Conservation (phyloP, 2,888 invertebrate genomes). For the Ptychoptera contaminata region DNA sequence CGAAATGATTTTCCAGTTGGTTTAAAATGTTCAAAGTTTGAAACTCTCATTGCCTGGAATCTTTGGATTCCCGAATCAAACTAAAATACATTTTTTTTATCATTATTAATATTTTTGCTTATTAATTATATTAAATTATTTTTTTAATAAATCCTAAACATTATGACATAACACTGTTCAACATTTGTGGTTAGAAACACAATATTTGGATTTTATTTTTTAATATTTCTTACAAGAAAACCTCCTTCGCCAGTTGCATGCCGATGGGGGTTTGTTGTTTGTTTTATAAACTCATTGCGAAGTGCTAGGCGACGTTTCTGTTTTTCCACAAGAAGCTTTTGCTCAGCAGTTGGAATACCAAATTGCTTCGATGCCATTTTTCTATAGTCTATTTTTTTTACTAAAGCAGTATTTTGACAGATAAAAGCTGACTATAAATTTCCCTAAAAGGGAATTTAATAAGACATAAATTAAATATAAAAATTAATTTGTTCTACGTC, state of each 20-base stretch:
- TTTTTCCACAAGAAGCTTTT: constrained; percentile 3
- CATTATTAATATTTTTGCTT: neutral
- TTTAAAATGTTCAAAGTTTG: constrained; percentile 47
- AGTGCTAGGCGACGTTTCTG: constrained; percentile 24
- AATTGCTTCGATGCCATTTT: too few species aligned
- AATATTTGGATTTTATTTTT: neutral
- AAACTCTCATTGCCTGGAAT: constrained; percentile 53
- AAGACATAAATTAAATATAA: too few species aligned
- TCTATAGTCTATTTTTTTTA: too few species aligned
- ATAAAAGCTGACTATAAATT: too few species aligned
- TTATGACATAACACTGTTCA: neutral
- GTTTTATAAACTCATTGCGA: constrained; percentile 55
- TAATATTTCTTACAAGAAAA: constrained; percentile 46
- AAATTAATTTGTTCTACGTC: too few species aligned
- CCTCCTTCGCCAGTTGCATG: constrained; percentile 51
- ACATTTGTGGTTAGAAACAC: neutral
- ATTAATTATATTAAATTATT: neutral
- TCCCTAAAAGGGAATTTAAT: too few species aligned
- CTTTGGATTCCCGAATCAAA: constrained; percentile 67
- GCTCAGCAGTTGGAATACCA: too few species aligned
- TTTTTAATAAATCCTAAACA: neutral
- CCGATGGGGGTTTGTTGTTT: constrained; percentile 52
- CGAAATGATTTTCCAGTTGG: constrained; percentile 41
- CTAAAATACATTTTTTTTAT: constrained; percentile 35
- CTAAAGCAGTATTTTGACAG: too few species aligned